Conservation (phyloP, 2,113 vertebrate genomes). For the Cyphomyrus plagiostoma region DNA sequence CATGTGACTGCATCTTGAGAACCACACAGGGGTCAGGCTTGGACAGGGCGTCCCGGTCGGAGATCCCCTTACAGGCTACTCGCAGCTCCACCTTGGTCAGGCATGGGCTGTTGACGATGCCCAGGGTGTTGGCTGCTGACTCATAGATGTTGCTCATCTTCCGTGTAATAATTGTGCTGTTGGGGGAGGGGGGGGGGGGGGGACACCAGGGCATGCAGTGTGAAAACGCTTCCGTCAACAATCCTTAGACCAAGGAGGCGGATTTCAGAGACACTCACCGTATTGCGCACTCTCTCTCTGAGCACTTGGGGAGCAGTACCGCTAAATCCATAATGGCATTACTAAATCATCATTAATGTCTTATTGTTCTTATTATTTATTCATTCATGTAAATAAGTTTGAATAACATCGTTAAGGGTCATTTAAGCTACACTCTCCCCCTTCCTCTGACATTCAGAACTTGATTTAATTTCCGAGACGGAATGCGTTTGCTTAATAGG, state of each 20-base stretch:
- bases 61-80: conserved; percentile 73
- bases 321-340: not conserved
- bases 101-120: conserved; percentile 73
- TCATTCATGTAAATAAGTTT: not conserved
- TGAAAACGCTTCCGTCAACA: conserved; percentile 2
- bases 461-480: not conserved
- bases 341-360: not conserved
- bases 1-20: conserved; percentile 75
- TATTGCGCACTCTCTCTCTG: not conserved
- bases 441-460: not conserved
- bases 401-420: not conserved
- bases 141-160: conserved; percentile 67
- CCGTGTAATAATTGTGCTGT: conserved; percentile 29
- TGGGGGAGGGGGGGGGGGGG: conserved; percentile 34
- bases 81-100: conserved; percentile 78
- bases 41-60: conserved; percentile 69
- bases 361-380: not conserved
- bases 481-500: not conserved
- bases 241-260: not conserved
- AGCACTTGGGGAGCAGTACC: not conserved
- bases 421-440: not conserved
- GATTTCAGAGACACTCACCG: not conserved
- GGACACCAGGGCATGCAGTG: conserved; percentile 9
- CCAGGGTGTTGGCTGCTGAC: conserved; percentile 67
- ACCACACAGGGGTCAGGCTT: conserved; percentile 78